Conservation (phyloP, 2,113 vertebrate genomes). For the Festucalex cinctus region DNA sequence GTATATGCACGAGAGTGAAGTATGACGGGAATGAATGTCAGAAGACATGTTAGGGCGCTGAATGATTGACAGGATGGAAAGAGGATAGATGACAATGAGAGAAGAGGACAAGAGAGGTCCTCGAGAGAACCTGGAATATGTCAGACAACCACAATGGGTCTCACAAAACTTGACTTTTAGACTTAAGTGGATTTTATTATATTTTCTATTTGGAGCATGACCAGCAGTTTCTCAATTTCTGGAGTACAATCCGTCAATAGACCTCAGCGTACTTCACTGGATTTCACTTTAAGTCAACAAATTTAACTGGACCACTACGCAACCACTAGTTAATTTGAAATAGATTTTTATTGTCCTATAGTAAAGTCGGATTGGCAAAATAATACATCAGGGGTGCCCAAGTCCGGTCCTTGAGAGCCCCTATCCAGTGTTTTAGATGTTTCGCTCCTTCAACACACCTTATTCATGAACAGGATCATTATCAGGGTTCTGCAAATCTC, state of each 20-base stretch:
- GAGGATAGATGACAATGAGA: background rate
- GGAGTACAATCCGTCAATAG: background rate
- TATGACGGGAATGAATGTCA: conserved; percentile 31
- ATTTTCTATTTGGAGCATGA: background rate
- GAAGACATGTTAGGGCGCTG: background rate
- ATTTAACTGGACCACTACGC: background rate
- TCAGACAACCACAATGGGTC: background rate
- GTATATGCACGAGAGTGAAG: conserved; percentile 35
- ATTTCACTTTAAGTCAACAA: background rate
- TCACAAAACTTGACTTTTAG: background rate
- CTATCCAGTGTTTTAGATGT: no score
- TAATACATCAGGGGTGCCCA: no score
- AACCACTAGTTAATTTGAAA: background rate
- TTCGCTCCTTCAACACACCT: no score
- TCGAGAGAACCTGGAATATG: background rate
- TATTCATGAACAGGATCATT: no score
- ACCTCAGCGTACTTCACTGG: background rate
- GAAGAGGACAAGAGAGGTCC: background rate
- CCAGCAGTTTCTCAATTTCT: background rate
- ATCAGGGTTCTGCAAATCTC: no score
- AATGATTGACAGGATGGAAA: conserved; percentile 5
- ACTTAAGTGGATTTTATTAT: background rate
- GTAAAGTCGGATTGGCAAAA: no score
- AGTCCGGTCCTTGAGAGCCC: no score
- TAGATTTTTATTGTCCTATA: no score